Base-by-base conservation (phyloP, 2,888 invertebrate species). In the Teinopalpus imperialis region DNA sequence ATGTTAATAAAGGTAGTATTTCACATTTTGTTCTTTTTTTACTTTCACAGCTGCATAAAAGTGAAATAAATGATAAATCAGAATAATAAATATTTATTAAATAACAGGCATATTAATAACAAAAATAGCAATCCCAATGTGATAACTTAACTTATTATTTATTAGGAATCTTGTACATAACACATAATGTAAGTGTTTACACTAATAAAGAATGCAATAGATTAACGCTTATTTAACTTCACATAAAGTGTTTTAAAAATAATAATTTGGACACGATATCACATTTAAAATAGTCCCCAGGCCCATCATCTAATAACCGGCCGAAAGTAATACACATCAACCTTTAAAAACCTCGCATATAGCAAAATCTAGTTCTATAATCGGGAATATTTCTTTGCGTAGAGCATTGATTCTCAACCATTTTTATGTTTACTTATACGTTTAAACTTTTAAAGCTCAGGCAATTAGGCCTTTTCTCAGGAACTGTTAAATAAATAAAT, bases 101-200 rank as follows among this genome's bases (percentile, higher is more conserved):
- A 49, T 43, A 56, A 53, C 51, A 53, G 26, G 45, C 46, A 46
- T 41, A 32, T 52, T 16, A 45, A 46, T 46, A 53, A 51, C 49
- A 50, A 48, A 43, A 36, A 49, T 56, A 53, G 43, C 43, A 23
- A 48, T 41, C 43, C 50, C 51, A 26, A 4, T 47, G 9, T 31
- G 9, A 41, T 29, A 24, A 36, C 24, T 52, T 44, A 26, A 42
- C 35, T 44, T 35, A 37, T 66, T 63, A 64, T 64, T 65, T 62
- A 56, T 60, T 71, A 73, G 68, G 66, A 67, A 70, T 68, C 61
- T 72, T 69, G 48, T 63, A 67, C 56, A 61, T 54, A 56, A 44
- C 35, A 31, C 37, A 34, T 23, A 16, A 16, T 16, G 16, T 18
- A 23, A 35, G 23, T 47, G 12, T 13, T 20, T 32, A 26, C 3